Evolutionary conservation across 2,113 vertebrate species (phyloP).

Genomic region (Vulpes ferrilata): DNA sequence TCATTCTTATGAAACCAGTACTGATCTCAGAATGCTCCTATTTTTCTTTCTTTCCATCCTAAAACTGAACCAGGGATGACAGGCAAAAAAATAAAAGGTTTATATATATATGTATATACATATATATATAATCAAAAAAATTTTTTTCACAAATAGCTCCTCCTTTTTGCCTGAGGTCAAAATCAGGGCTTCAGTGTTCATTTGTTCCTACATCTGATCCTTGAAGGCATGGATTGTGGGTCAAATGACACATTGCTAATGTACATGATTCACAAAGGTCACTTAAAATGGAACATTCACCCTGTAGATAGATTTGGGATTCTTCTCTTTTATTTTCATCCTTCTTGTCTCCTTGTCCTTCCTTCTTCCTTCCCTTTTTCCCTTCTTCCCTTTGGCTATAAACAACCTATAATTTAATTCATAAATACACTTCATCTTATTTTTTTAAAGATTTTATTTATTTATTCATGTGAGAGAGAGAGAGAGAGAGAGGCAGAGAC

Average conservation of each 20-base stretch:
- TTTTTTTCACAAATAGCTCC: background rate
- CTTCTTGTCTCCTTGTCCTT: background rate
- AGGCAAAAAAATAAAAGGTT: background rate
- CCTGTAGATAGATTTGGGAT: background rate
- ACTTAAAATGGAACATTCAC: background rate
- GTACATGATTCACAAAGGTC: background rate
- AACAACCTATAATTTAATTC: background rate
- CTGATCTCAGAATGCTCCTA: background rate
- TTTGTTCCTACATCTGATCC: background rate
- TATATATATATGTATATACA: too few relatives aligned
- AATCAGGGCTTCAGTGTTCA: background rate
- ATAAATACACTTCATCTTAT: background rate
- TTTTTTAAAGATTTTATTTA: too few relatives aligned
- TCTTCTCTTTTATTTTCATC: background rate
- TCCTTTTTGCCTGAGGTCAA: slow-evolving; percentile 7
- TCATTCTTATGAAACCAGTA: slow-evolving; percentile 1
- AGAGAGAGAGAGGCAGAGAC: too few relatives aligned
- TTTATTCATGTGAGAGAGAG: too few relatives aligned
- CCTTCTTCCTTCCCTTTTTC: background rate
- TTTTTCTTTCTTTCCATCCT: background rate
- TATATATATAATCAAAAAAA: background rate
- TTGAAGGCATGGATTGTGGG: background rate
- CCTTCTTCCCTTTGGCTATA: background rate
- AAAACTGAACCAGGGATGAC: slow-evolving; percentile 33
- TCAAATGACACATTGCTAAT: slow-evolving; percentile 8